Evolutionary conservation across 1,140 invertebrate species (phyloP).

Genomic region (Harlomillsia oculata): DNA sequence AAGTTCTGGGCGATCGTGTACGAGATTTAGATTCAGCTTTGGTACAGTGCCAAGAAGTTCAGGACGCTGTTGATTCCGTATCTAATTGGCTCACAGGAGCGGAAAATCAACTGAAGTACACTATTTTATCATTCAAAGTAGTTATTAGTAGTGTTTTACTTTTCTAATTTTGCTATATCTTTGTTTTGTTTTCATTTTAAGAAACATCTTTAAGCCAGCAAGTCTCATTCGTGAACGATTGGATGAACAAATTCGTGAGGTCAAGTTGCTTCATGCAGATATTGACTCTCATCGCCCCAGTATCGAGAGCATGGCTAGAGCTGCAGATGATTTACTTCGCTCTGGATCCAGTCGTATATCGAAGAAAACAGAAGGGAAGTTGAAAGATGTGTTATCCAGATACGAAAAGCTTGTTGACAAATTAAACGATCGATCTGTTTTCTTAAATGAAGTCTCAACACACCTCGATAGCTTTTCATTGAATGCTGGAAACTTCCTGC

Average conservation of each 20-base stretch:
- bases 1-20: conserved; percentile 64
- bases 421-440: conserved; percentile 62
- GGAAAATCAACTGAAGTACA: conserved; percentile 69
- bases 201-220: conserved; percentile 63
- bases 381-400: conserved; percentile 65
- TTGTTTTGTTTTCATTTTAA: conserved; percentile 38
- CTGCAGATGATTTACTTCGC: conserved; percentile 66
- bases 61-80: conserved; percentile 79
- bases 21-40: conserved; percentile 75
- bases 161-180: no score
- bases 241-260: conserved; percentile 77
- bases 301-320: conserved; percentile 67
- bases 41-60: conserved; percentile 85
- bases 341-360: conserved; percentile 71
- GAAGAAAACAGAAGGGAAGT: conserved; percentile 76
- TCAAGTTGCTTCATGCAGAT: conserved; percentile 68
- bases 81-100: conserved; percentile 72
- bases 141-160: no score
- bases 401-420: conserved; percentile 70
- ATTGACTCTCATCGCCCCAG: conserved; percentile 73
- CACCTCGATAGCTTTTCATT: conserved; percentile 61
- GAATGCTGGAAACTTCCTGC: conserved; percentile 56
- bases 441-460: conserved; percentile 67
- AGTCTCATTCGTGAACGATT: conserved; percentile 78
- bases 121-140: conserved; percentile 22